A percentile compares a stretch with the other conserved stretches of the same genome.
These are phyloP conservation scores for Chironomus striatipennis DNA, from an alignment of 1,140 invertebrate species.

Conservation along the genomic window DNA sequence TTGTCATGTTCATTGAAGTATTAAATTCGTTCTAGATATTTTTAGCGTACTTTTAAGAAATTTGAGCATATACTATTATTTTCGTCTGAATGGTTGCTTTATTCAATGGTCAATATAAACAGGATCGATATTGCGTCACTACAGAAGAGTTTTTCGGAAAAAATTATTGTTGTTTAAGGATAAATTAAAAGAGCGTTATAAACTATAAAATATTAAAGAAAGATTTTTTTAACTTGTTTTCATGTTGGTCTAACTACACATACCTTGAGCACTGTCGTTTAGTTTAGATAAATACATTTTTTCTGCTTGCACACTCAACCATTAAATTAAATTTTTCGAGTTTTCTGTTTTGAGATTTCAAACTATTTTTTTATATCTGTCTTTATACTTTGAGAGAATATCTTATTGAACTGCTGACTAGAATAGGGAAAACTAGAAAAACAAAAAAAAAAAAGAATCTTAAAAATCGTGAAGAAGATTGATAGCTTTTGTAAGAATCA, in stretches of 20 bases:
- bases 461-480: not conserved
- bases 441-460: not conserved
- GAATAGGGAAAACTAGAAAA: not conserved
- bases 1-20: slow-evolving; percentile 22
- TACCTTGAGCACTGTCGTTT: not conserved
- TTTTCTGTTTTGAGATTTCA: slow-evolving; percentile 21
- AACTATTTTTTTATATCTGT: slow-evolving; percentile 10
- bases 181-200: too few species aligned
- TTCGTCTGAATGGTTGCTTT: too few species aligned
- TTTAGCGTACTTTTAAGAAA: not conserved
- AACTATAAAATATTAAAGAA: too few species aligned
- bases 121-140: too few species aligned
- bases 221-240: too few species aligned
- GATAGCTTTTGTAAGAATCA: slow-evolving; percentile 13
- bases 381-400: not conserved
- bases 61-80: too few species aligned
- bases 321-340: slow-evolving; percentile 21
- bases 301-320: slow-evolving; percentile 20
- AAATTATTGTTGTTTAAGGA: too few species aligned
- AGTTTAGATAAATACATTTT: slow-evolving; percentile 22
- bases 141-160: too few species aligned
- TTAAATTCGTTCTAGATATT: slow-evolving; percentile 21
- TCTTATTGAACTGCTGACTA: not conserved
- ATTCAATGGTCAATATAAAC: too few species aligned
- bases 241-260: not conserved